Conservation (phyloP, 2,888 invertebrate species). For the Polia nebulosa region DNA sequence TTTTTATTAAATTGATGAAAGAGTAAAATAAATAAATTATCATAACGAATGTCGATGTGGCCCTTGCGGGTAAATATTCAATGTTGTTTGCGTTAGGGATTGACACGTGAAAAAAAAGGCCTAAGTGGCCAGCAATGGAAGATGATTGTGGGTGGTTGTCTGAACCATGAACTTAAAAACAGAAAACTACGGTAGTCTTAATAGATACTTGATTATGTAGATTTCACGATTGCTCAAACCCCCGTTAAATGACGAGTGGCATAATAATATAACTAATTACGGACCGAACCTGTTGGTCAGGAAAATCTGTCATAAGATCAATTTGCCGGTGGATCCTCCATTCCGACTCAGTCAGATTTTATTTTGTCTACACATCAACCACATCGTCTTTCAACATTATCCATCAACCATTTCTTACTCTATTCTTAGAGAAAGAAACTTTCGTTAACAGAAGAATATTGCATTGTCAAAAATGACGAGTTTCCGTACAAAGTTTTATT, state of each 20-base stretch:
- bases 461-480: too few relatives aligned
- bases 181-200: too few relatives aligned
- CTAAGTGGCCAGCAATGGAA: not conserved
- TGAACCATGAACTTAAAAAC: too few relatives aligned
- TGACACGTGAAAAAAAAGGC: not conserved
- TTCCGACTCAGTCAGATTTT: too few relatives aligned
- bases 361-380: too few relatives aligned
- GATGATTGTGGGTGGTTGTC: too few relatives aligned
- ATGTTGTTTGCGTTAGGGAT: not conserved
- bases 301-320: slow-evolving; percentile 22
- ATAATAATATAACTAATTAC: slow-evolving; percentile 33
- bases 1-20: too few relatives aligned
- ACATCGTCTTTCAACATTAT: not conserved
- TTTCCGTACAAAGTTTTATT: too few relatives aligned
- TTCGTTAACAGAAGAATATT: too few relatives aligned
- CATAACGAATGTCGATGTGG: too few relatives aligned
- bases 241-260: not conserved
- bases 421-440: not conserved
- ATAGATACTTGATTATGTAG: not conserved
- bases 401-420: not conserved
- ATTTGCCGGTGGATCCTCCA: too few relatives aligned
- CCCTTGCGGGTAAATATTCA: not conserved
- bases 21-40: not conserved
- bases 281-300: not conserved
- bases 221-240: not conserved